These are phyloP conservation scores for Aquatica leii DNA, from an alignment of 2,888 invertebrate genomes.

Conservation along the genomic window DNA sequence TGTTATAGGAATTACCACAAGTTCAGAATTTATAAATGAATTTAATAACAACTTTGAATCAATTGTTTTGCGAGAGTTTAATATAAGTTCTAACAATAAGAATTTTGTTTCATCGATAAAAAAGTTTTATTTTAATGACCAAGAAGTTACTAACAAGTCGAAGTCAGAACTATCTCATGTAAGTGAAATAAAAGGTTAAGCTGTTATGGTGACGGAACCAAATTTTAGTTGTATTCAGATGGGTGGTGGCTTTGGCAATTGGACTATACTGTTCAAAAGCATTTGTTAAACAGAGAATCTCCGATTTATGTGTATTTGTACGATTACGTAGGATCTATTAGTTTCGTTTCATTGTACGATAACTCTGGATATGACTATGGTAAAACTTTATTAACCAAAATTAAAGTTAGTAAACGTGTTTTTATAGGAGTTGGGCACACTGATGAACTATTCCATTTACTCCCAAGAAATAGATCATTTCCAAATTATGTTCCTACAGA, in stretches of 20 bases:
- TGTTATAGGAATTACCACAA: not conserved
- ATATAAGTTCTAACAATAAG: not conserved
- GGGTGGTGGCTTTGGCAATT: conserved; percentile 74
- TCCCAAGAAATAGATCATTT: not conserved
- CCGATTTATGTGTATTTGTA: conserved; percentile 69
- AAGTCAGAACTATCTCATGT: not conserved
- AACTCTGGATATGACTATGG: conserved; percentile 9
- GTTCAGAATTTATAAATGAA: not conserved
- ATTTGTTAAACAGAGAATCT: conserved; percentile 62
- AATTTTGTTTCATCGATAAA: not conserved
- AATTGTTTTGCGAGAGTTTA: not conserved
- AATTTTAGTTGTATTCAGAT: conserved; percentile 74
- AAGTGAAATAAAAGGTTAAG: not conserved
- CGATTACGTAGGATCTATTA: conserved; percentile 15
- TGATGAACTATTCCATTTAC: conserved; percentile 20
- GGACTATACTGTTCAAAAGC: conserved; percentile 68
- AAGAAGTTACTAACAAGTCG: not conserved
- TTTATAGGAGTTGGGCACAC: conserved; percentile 16
- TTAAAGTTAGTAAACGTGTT: not conserved
- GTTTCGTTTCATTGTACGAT: not conserved
- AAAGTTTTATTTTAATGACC: not conserved
- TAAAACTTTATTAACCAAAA: conserved; percentile 4
- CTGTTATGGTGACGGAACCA: not conserved
- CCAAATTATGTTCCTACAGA: conserved; percentile 19
- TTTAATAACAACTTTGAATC: not conserved